Base-by-base conservation (phyloP, 2,113 vertebrate species). In the Chelonoidis abingdonii region DNA sequence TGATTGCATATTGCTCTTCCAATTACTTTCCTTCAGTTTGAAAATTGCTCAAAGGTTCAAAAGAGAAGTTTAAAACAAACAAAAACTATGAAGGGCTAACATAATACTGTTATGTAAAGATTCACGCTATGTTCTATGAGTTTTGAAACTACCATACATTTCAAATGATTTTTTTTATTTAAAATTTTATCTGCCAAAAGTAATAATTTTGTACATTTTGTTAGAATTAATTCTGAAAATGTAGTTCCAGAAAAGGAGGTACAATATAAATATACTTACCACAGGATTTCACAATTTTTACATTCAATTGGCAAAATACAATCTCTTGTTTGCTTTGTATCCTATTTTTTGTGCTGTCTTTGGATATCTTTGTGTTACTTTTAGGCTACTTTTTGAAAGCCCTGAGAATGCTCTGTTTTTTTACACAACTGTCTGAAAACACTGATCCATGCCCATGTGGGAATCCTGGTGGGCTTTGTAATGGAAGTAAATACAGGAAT, bases 21-120 rank as follows among this genome's bases (percentile, higher is more conserved):
- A 92, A 96, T 97, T 94, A 69, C 81, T 54, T 47, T 80, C 59
- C 94, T 91, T 87, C 88, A 95, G 90, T 97, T 93, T 94, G 92
- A 95, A 93, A 88, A 85, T 87, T 47, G 5, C 89, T 95, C 93
- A 90, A 49, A 91, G 54, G 65, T 97, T 96, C 92, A 92, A 95
- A 97, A 93, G 95, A 92, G 93, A 96, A 79, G 93, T 93, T 93
- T 86, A 91, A 94, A 90, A 41, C 95, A 91, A 14, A 95, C 80
- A 92, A 94, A 96, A 97, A 97, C 79, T 94, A 96, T 92, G 95
- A 97, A 94, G 90, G 53, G 92, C 93, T 94, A 96, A 96, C 96
- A 97, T 97, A 96, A 97, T 96, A 95, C 65, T 97, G 96, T 94
- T 96, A 0, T 91, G 86, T 95, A 95, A 95, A 96, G 96, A 97